phyloP scores from a whole-genome alignment of 2,113 vertebrate species.

The Vimba vimba region DNA sequence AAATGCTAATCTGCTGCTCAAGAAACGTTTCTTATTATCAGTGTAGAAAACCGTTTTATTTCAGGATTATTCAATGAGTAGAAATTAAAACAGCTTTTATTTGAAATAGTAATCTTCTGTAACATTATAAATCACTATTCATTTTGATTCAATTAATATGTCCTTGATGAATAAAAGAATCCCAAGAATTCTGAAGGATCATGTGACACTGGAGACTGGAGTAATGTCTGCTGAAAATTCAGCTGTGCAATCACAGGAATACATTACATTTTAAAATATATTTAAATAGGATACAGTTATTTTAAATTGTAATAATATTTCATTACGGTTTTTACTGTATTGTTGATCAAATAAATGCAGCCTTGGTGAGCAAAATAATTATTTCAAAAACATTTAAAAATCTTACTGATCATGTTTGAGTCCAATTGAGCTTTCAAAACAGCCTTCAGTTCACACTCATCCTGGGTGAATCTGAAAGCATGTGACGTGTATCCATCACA shows the following conservation, averaged over 20 bases:
- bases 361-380: background rate
- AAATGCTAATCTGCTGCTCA: too few species aligned
- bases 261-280: background rate
- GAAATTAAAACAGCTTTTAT: too few species aligned
- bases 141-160: background rate
- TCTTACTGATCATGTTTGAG: background rate
- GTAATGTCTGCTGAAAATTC: background rate
- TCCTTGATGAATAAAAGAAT: background rate
- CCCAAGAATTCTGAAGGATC: background rate
- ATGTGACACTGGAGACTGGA: background rate
- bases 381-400: background rate
- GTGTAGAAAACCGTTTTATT: too few species aligned
- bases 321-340: background rate
- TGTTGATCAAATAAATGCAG: background rate
- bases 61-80: too few species aligned
- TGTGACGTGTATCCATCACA: background rate
- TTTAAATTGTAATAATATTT: background rate
- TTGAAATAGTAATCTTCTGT: too few species aligned
- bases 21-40: too few species aligned
- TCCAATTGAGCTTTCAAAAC: background rate
- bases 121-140: background rate
- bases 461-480: background rate
- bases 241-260: background rate
- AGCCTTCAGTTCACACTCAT: background rate
- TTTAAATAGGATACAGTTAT: background rate